Evolutionary conservation across 2,888 invertebrate genomes (phyloP).

Genomic region (Drosophila affinis): DNA sequence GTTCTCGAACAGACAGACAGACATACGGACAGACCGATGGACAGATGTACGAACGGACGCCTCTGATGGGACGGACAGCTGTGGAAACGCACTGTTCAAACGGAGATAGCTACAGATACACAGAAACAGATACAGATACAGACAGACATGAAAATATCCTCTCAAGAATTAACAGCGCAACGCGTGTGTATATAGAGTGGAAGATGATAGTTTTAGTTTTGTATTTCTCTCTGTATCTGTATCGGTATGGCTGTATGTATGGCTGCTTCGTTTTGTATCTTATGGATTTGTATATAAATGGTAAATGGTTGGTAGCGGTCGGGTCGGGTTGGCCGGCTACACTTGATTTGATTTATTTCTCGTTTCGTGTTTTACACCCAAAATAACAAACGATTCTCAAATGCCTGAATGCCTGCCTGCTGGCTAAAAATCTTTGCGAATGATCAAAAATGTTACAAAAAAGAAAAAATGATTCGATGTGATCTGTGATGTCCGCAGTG

Average conservation of each 20-base stretch:
- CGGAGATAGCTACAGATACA: slow-evolving; percentile 19
- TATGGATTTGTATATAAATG: slow-evolving; percentile 54
- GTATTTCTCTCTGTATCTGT: slow-evolving; percentile 6
- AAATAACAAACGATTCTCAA: slow-evolving; percentile 71
- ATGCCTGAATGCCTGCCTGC: slow-evolving; percentile 17
- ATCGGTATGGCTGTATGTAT: background rate
- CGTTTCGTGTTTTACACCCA: slow-evolving; percentile 78
- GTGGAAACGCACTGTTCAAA: slow-evolving; percentile 39
- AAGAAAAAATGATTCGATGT: slow-evolving; percentile 50
- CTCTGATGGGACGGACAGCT: slow-evolving; percentile 43
- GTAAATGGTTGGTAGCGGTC: slow-evolving; percentile 28
- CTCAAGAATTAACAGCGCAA: slow-evolving; percentile 69
- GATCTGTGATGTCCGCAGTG: slow-evolving; percentile 50
- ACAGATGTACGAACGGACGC: slow-evolving; percentile 23
- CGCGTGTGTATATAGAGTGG: slow-evolving; percentile 37
- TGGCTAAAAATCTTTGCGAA: slow-evolving; percentile 63
- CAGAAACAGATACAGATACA: slow-evolving; percentile 27
- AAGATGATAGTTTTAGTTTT: slow-evolving; percentile 7
- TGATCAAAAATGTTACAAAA: slow-evolving; percentile 41
- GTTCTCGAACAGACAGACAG: slow-evolving; percentile 60
- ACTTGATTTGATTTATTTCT: slow-evolving; percentile 78
- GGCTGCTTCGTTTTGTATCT: background rate
- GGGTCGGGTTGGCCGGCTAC: slow-evolving; percentile 49
- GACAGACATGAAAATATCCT: slow-evolving; percentile 69
- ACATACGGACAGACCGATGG: slow-evolving; percentile 11